These are phyloP conservation scores for Druon quercuslanigerum DNA, from an alignment of 1,140 invertebrate species.

Conservation along the genomic window DNA sequence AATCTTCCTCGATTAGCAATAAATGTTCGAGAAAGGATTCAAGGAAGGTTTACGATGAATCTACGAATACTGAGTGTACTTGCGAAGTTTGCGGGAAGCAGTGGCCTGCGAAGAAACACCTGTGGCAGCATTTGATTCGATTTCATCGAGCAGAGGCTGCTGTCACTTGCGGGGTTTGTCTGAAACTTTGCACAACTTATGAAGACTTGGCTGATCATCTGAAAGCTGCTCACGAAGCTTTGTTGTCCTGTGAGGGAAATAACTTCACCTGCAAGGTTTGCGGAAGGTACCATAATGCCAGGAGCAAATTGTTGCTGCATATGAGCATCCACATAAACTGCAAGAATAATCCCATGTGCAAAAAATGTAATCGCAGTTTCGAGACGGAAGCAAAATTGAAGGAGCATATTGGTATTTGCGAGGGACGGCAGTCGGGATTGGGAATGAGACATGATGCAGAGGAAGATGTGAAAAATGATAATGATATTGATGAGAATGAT, in stretches of 20 bases:
- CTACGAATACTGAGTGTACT: constrained; percentile 71
- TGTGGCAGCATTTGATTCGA: constrained; percentile 80
- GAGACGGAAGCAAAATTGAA: constrained; percentile 63
- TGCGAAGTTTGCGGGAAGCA: constrained; percentile 80
- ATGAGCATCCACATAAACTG: constrained; percentile 78
- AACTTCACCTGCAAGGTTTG: constrained; percentile 80
- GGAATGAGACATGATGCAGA: constrained; percentile 42
- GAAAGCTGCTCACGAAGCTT: constrained; percentile 73
- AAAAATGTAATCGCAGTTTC: constrained; percentile 66
- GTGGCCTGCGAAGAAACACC: constrained; percentile 79
- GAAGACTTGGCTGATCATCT: constrained; percentile 76
- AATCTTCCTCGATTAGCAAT: constrained; percentile 44
- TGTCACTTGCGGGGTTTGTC: constrained; percentile 79
- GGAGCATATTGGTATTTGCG: constrained; percentile 64
- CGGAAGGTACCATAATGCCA: constrained; percentile 79
- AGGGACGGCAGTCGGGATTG: constrained; percentile 48
- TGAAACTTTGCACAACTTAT: constrained; percentile 77
- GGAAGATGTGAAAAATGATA: constrained; percentile 40
- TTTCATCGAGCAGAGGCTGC: constrained; percentile 78
- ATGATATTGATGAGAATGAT: constrained; percentile 40
- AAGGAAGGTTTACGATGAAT: constrained; percentile 72
- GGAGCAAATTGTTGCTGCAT: constrained; percentile 78
- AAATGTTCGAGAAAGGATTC: constrained; percentile 73
- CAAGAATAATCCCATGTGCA: constrained; percentile 65
- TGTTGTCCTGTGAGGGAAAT: constrained; percentile 76